These are phyloP conservation scores for Galagoides demidoff DNA, from an alignment of 2,797 vertebrate genomes.

Conservation along the genomic window DNA sequence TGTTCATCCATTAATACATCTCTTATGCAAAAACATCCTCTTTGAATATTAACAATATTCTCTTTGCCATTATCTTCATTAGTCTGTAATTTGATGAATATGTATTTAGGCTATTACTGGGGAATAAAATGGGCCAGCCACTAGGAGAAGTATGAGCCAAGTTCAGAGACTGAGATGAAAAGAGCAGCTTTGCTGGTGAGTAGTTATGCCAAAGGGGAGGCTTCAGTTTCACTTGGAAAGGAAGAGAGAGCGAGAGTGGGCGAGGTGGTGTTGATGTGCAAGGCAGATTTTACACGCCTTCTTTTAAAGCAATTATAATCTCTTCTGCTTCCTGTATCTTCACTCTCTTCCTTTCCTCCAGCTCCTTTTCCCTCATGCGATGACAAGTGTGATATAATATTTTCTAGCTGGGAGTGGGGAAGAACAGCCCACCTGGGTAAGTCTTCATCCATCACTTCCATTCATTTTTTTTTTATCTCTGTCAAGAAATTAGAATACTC, in stretches of 20 bases:
- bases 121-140: not conserved
- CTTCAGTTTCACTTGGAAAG: conserved; percentile 58
- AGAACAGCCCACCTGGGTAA: not conserved
- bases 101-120: not conserved
- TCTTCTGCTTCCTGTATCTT: conserved; percentile 33
- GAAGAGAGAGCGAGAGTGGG: not conserved
- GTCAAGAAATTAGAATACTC: not conserved
- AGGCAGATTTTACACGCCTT: conserved; percentile 44
- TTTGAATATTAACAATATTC: conserved; percentile 18
- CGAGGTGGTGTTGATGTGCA: conserved; percentile 11
- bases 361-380: not conserved
- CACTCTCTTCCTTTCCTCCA: not conserved
- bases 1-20: not conserved
- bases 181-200: not conserved
- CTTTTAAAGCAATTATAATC: conserved; percentile 47
- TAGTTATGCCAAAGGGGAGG: not conserved
- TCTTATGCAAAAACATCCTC: not conserved
- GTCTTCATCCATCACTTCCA: not conserved
- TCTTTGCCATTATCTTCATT: not conserved
- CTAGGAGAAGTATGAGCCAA: not conserved
- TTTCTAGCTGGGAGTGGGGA: not conserved
- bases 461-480: not conserved
- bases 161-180: conserved; percentile 46
- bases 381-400: not conserved
- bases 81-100: not conserved